These are phyloP conservation scores for Thomomys bottae DNA, from an alignment of 2,113 vertebrate species.

Conservation along the genomic window DNA sequence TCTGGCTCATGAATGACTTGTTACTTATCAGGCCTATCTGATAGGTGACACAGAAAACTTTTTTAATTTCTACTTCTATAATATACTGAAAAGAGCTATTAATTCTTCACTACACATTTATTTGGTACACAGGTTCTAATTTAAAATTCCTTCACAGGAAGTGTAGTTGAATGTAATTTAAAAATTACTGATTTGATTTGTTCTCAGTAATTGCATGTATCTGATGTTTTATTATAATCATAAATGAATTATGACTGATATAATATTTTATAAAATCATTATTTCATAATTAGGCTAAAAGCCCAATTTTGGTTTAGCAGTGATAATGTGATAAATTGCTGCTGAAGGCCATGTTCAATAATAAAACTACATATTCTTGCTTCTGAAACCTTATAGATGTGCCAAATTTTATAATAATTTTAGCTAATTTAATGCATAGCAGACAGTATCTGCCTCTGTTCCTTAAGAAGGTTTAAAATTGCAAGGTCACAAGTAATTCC, in stretches of 20 bases:
- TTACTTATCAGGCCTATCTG: conserved; percentile 56
- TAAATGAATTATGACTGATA: conserved; percentile 4
- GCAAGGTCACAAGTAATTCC: background rate
- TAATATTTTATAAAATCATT: conserved; percentile 19
- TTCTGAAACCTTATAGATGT: conserved; percentile 36
- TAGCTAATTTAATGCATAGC: background rate
- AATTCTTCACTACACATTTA: conserved; percentile 6
- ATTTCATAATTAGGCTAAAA: conserved; percentile 56
- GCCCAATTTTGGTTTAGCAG: conserved; percentile 14
- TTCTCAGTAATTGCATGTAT: background rate
- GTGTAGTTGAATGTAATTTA: background rate
- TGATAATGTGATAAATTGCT: conserved; percentile 29
- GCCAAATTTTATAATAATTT: conserved; percentile 11
- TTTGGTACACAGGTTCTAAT: conserved; percentile 61
- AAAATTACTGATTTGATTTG: background rate
- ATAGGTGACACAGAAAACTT: background rate
- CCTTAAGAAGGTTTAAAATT: background rate
- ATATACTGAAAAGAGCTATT: conserved; percentile 5
- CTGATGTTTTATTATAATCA: conserved; percentile 21
- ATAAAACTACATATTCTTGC: conserved; percentile 23
- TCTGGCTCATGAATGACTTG: conserved; percentile 45
- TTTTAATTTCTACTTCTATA: conserved; percentile 23
- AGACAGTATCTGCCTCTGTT: background rate
- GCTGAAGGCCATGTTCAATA: background rate
- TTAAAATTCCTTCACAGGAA: conserved; percentile 6